A percentile compares a stretch with the other conserved stretches of the same genome.
These are phyloP conservation scores for Vireo altiloquus DNA, from an alignment of 2,113 vertebrate species.

Conservation along the genomic window DNA sequence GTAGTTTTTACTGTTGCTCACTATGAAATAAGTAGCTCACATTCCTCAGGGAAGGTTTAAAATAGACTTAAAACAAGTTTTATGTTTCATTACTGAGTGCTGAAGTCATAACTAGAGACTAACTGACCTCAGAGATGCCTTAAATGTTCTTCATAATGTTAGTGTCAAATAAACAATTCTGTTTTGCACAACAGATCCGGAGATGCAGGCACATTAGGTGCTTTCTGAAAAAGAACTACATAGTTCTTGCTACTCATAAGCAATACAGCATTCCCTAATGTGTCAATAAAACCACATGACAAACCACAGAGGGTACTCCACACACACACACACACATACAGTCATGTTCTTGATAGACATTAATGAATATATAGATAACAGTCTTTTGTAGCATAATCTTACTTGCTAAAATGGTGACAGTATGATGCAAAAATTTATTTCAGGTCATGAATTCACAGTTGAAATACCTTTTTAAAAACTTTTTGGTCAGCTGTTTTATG, in stretches of 20 bases:
- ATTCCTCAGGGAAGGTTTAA: neutral
- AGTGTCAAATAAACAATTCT: neutral
- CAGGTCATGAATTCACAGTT: neutral
- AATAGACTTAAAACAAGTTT: neutral
- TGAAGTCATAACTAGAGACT: neutral
- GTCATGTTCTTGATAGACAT: neutral
- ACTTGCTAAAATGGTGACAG: neutral
- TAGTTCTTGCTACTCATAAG: neutral
- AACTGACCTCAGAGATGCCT: neutral
- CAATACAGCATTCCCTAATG: neutral
- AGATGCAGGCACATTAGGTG: neutral
- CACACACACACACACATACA: neutral
- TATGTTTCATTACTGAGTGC: neutral
- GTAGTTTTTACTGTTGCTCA: neutral
- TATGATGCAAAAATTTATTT: neutral
- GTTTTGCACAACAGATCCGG: neutral
- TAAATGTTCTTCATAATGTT: neutral
- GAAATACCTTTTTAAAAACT: neutral
- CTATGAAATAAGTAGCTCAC: neutral
- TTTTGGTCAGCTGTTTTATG: neutral
- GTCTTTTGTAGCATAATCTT: neutral
- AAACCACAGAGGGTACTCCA: neutral
- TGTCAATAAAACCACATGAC: neutral
- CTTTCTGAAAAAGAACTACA: neutral
- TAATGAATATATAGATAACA: conserved; percentile 23